A percentile compares a stretch with the other conserved stretches of the same genome.
These are phyloP conservation scores for Mandrillus leucophaeus DNA, from an alignment of 2,113 vertebrate genomes.

Conservation along the genomic window DNA sequence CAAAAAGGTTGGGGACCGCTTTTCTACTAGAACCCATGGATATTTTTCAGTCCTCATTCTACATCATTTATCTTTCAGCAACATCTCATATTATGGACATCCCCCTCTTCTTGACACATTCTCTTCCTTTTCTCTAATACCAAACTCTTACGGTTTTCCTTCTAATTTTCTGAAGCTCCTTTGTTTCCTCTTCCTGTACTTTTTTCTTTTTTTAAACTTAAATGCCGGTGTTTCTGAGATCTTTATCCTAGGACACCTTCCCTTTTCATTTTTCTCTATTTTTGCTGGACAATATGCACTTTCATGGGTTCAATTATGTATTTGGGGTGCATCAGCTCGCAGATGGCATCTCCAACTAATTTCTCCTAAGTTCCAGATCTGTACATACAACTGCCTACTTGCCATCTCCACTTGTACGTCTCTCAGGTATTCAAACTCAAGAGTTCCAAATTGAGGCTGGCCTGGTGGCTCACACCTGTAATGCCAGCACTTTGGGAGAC, in stretches of 20 bases:
- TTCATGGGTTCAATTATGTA: neutral
- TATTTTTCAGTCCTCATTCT: neutral
- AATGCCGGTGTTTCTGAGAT: neutral
- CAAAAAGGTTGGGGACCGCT: too few species aligned
- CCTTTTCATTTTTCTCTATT: neutral
- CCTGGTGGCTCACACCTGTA: too few species aligned
- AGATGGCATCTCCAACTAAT: neutral
- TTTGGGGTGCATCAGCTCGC: neutral
- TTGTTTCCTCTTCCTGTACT: neutral
- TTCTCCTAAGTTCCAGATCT: neutral
- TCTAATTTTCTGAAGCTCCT: conserved; percentile 17
- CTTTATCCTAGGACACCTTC: neutral
- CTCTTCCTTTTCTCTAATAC: neutral
- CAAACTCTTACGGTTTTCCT: neutral
- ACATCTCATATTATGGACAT: neutral
- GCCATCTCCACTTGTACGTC: neutral
- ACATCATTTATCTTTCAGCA: neutral
- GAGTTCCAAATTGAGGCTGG: neutral
- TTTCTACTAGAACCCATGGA: neutral
- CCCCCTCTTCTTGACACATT: neutral
- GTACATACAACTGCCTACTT: neutral
- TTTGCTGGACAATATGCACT: neutral
- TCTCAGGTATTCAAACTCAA: neutral
- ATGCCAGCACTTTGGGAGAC: too few species aligned
- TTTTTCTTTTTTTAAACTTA: neutral